Evolutionary conservation across 2,888 invertebrate species (phyloP).

Genomic region (Rugalucina vietnamica): DNA sequence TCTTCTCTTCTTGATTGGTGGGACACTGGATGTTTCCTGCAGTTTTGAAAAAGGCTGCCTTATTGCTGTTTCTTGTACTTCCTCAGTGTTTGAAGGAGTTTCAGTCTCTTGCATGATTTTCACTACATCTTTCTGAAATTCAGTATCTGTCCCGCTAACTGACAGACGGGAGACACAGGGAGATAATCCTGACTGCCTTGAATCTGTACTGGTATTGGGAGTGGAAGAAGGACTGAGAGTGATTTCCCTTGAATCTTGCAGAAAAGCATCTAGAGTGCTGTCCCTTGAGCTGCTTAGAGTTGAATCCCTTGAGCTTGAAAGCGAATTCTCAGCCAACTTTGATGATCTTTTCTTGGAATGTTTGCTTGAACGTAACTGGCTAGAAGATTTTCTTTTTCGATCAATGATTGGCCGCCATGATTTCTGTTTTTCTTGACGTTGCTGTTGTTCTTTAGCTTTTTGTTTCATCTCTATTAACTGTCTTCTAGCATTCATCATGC

Average conservation of each 20-base stretch:
- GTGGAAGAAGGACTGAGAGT: neutral
- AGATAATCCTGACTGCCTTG: neutral
- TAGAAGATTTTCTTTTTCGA: conserved; percentile 44
- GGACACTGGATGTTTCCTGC: neutral
- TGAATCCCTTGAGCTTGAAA: neutral
- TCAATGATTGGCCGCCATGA: conserved; percentile 56
- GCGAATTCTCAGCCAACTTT: neutral
- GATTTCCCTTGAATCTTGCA: too few species aligned
- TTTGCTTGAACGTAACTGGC: conserved; percentile 24
- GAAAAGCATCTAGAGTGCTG: neutral
- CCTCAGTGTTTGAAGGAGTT: neutral
- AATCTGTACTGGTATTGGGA: neutral
- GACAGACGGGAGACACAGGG: neutral
- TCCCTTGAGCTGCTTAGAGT: neutral
- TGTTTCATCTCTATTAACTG: conserved; percentile 19
- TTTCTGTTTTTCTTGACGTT: conserved; percentile 12
- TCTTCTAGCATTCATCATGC: conserved; percentile 44
- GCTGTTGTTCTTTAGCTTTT: neutral
- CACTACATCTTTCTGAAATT: too few species aligned
- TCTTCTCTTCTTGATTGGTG: conserved; percentile 53
- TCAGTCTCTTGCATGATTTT: too few species aligned
- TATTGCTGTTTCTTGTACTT: neutral
- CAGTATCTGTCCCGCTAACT: neutral
- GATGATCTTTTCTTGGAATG: too few species aligned
- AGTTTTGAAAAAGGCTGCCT: neutral